Evolutionary conservation across 2,888 invertebrate genomes (phyloP), one percentile per base, ranked within the genome.

Genomic region (Sabellastarte sp.): DNA sequence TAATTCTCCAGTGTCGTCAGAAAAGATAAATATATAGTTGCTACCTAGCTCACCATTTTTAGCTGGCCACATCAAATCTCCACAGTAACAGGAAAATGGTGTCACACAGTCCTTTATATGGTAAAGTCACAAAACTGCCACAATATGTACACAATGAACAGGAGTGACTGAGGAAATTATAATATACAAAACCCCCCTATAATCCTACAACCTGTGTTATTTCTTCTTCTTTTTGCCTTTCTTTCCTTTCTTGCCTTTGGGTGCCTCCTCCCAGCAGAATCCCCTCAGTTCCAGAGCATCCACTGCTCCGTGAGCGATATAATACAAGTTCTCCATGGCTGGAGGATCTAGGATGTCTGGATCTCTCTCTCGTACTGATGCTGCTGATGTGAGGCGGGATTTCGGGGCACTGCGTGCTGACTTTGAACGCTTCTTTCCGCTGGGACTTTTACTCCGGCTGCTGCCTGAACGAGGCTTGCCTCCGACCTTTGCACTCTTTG

Each of bases 321-420:
- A 93, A 81, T 95, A 95, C 0, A 95, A 93, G 78, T 95, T 95
- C 71, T 93, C 91, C 93, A 95, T 94, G 0, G 93, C 94, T 1
- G 91, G 90, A 74, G 93, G 92, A 70, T 92, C 92, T 76, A 94
- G 89, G 77, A 94, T 91, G 76, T 94, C 93, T 61, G 92, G 90
- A 41, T 90, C 76, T 52, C 72, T 59, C n/a, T n/a, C n/a, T 50
- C 67, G 56, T 30, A 41, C 41, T 20, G 61, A 30, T 20, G 59
- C 41, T 1, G 63, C 56, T 26, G 60, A 57, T 4, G 59, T 53
- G 4, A 28, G 29, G 15, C 52, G 20, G 41, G 67, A 69, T 28
- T 60, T 64, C 2, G 60, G 62, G 5, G 60, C 50, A 10, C 60
- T 58, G 33, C 65, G 65, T 5, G 59, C 59, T 32, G 63, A 60